These are phyloP conservation scores for Arrhopalites spinosus DNA, from an alignment of 2,888 invertebrate species.

Conservation along the genomic window DNA sequence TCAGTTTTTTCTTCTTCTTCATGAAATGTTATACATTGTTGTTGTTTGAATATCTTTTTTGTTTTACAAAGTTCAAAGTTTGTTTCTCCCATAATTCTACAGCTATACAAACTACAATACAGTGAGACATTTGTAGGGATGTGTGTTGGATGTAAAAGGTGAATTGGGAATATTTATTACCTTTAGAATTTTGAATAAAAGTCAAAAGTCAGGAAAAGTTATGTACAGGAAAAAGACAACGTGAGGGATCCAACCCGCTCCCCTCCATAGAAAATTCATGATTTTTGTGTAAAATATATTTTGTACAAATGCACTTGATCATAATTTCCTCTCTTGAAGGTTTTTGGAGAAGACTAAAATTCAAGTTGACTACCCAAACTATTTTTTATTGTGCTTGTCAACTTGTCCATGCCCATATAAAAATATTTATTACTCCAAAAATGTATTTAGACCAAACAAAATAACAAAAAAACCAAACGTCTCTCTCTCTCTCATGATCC, in stretches of 20 bases:
- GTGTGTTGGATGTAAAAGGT: background rate
- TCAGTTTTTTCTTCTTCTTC: too few relatives aligned
- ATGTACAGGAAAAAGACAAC: background rate
- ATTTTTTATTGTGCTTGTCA: too few relatives aligned
- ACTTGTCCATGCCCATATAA: too few relatives aligned
- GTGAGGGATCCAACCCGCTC: slow-evolving; percentile 2
- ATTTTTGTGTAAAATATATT: background rate
- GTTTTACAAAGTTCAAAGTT: background rate
- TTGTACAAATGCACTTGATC: background rate
- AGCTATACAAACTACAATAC: background rate
- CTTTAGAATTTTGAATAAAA: slow-evolving; percentile 15
- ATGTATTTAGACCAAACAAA: too few relatives aligned
- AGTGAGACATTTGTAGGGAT: background rate
- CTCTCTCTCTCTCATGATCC: too few relatives aligned
- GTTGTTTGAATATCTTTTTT: background rate
- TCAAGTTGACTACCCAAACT: too few relatives aligned
- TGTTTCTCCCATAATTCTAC: background rate
- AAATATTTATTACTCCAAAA: too few relatives aligned
- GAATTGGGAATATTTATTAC: slow-evolving; percentile 5
- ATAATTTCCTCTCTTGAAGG: background rate
- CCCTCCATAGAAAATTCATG: background rate
- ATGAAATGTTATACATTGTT: background rate
- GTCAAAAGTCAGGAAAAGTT: slow-evolving; percentile 17
- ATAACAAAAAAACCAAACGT: too few relatives aligned
- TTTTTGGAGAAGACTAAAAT: too few relatives aligned